Conservation (phyloP, 2,113 vertebrate species). For the Cercocebus atys region DNA sequence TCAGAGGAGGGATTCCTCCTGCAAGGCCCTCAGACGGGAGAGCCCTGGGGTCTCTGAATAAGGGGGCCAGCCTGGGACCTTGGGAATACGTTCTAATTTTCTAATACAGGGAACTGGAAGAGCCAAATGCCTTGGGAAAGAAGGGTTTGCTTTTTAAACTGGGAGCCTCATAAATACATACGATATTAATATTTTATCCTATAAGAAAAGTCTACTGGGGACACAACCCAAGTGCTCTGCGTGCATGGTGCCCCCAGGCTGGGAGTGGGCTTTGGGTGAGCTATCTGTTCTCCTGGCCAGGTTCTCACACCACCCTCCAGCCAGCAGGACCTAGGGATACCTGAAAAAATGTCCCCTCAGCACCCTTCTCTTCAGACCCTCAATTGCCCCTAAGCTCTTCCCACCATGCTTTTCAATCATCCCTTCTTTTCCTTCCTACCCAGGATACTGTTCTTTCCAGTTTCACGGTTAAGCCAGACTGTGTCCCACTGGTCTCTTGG, state of each 20-base stretch:
- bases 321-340: background rate
- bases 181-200: background rate
- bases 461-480: background rate
- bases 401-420: background rate
- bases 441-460: background rate
- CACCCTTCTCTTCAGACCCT: background rate
- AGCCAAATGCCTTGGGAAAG: background rate
- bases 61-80: background rate
- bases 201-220: background rate
- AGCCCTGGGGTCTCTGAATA: conserved; percentile 24
- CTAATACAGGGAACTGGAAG: background rate
- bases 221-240: background rate
- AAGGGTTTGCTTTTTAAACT: background rate
- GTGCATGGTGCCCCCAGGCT: fast-evolving
- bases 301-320: background rate
- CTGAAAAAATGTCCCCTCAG: background rate
- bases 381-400: background rate
- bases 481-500: background rate
- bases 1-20: conserved; percentile 22
- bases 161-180: background rate
- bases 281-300: background rate
- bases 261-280: background rate
- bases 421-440: background rate
- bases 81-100: background rate
- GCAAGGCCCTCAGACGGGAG: background rate